phyloP scores from a whole-genome alignment of 2,888 invertebrate species.

The Acanthopleura granulata region DNA sequence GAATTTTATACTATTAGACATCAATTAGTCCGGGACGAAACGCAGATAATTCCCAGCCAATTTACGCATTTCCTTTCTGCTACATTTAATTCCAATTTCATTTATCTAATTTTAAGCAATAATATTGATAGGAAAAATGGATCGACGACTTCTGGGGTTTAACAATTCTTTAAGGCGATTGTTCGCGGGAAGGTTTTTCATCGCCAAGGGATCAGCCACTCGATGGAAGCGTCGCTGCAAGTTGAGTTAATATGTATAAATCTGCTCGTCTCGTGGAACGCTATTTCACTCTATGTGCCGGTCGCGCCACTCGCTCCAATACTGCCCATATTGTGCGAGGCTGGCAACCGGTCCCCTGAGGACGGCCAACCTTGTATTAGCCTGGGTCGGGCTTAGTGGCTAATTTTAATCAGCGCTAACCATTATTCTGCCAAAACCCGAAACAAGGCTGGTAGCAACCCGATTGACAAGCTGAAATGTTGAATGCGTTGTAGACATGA shows the following conservation, averaged over 20 bases:
- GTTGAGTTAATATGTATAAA: background rate
- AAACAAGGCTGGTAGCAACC: background rate
- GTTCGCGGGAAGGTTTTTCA: constrained; percentile 7
- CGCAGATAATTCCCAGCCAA: background rate
- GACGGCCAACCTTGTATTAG: background rate
- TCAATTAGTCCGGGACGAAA: background rate
- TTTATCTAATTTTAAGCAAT: constrained; percentile 10
- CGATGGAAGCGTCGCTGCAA: background rate
- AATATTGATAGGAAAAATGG: constrained; percentile 5
- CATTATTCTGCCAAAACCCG: constrained; percentile 4
- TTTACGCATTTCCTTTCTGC: constrained; percentile 8
- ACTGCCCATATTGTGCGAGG: background rate
- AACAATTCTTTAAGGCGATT: constrained; percentile 5
- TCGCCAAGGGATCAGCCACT: background rate
- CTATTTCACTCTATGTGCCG: background rate
- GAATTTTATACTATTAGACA: constrained; percentile 5
- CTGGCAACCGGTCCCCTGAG: background rate
- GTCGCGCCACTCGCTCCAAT: background rate
- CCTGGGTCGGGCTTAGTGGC: constrained; percentile 1
- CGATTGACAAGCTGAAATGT: background rate
- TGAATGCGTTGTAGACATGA: background rate
- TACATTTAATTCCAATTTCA: constrained; percentile 8
- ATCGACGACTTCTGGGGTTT: background rate
- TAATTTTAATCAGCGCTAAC: constrained; percentile 12
- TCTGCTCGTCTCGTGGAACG: background rate